A percentile compares a stretch with the other conserved stretches of the same genome.
phyloP scores from a whole-genome alignment of 1,140 invertebrate species.

The Scaptodrosophila lebanonensis region DNA sequence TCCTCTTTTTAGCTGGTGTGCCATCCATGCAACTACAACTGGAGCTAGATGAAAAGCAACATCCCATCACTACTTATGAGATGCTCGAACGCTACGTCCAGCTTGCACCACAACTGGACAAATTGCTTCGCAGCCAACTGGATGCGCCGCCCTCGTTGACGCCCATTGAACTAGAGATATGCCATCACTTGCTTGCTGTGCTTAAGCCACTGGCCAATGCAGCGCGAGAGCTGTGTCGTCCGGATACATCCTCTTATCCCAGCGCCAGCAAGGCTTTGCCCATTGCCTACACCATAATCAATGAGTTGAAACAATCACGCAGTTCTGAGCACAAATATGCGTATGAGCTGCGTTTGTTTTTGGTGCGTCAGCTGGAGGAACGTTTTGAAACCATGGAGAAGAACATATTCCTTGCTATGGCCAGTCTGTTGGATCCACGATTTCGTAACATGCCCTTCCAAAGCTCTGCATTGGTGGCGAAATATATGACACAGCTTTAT shows the following conservation, averaged over 20 bases:
- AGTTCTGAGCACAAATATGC: slow-evolving; percentile 7
- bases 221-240: slow-evolving; percentile 19
- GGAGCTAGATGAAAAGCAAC: slow-evolving; percentile 1
- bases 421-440: slow-evolving; percentile 35
- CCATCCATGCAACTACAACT: too few relatives aligned
- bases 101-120: not conserved
- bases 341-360: slow-evolving; percentile 35
- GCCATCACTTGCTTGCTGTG: slow-evolving; percentile 15
- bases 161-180: not conserved
- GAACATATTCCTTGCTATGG: slow-evolving; percentile 21
- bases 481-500: slow-evolving; percentile 38
- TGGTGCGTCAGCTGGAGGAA: slow-evolving; percentile 20
- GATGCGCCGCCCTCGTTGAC: slow-evolving; percentile 7
- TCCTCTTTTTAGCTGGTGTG: too few relatives aligned
- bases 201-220: slow-evolving; percentile 26
- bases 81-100: slow-evolving; percentile 24
- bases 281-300: slow-evolving; percentile 28
- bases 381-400: slow-evolving; percentile 29
- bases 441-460: slow-evolving; percentile 41
- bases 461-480: slow-evolving; percentile 16
- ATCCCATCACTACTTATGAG: slow-evolving; percentile 17
- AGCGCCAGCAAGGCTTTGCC: slow-evolving; percentile 34
- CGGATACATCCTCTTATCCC: not conserved
- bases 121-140: not conserved
- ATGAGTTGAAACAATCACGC: slow-evolving; percentile 28